A percentile compares a stretch with the other conserved stretches of the same genome.
Evolutionary conservation across 2,888 invertebrate species (phyloP).

Genomic region (Agapostemon virescens): DNA sequence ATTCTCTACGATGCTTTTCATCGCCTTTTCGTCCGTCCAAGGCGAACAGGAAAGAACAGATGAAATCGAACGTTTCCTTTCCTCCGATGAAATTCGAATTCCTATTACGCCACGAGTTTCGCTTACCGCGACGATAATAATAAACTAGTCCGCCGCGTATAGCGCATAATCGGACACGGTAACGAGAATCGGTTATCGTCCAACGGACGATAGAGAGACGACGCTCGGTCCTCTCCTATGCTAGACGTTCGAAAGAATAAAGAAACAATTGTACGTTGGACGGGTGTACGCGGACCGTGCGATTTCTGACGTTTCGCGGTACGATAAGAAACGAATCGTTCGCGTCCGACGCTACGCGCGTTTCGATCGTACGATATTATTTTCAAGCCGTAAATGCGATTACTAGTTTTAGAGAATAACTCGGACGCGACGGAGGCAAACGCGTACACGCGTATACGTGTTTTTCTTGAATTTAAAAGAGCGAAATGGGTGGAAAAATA

Average conservation of each 20-base stretch:
- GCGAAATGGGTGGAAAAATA: not conserved
- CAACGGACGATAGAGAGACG: not conserved
- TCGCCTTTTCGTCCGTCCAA: not conserved
- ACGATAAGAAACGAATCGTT: not conserved
- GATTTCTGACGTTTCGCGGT: not conserved
- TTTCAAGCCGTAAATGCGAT: not conserved
- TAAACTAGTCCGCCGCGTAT: not conserved
- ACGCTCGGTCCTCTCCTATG: not conserved
- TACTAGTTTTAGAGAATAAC: not conserved
- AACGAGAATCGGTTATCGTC: not conserved
- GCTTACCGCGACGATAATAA: not conserved
- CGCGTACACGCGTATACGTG: too few species aligned
- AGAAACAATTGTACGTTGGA: not conserved
- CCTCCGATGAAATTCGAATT: not conserved
- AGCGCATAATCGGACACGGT: not conserved
- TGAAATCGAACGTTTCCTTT: slow-evolving; percentile 6
- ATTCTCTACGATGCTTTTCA: not conserved
- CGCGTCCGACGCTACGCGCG: too few species aligned
- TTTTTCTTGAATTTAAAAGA: not conserved
- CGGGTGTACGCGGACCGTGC: not conserved
- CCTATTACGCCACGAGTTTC: not conserved
- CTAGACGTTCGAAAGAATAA: too few species aligned
- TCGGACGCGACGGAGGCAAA: too few species aligned
- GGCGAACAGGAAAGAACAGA: slow-evolving; percentile 7
- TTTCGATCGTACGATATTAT: too few species aligned